A percentile compares a stretch with the other conserved stretches of the same genome.
Evolutionary conservation across 2,888 invertebrate genomes (phyloP).

Genomic region (Trachelus stipa): DNA sequence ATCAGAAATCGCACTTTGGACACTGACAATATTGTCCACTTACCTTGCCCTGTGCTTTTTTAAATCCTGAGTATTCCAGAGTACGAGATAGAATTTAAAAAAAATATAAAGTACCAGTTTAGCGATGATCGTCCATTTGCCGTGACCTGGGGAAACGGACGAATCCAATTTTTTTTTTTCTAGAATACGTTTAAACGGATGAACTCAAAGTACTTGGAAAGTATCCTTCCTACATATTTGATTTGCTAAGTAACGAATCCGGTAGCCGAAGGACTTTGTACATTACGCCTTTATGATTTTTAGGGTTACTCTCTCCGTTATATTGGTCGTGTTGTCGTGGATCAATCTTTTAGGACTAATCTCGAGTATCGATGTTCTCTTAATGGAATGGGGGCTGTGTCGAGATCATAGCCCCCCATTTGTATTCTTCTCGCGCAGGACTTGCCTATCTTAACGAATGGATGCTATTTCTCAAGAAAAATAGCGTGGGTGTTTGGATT

Average conservation of each 20-base stretch:
- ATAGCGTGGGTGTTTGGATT: neutral
- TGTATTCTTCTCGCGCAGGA: neutral
- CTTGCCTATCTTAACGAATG: neutral
- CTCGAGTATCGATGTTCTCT: neutral
- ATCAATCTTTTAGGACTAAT: neutral
- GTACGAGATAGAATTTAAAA: neutral
- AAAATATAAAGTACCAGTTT: neutral
- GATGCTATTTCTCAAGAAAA: neutral
- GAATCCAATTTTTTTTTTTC: neutral
- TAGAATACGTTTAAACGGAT: neutral
- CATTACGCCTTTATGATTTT: neutral
- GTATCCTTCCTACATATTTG: slow-evolving; percentile 6
- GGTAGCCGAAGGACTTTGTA: neutral
- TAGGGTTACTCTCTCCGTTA: neutral
- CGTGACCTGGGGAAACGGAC: neutral
- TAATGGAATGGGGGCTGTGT: neutral
- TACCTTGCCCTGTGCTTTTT: neutral
- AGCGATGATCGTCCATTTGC: neutral
- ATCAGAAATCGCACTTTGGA: neutral
- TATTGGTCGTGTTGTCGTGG: neutral
- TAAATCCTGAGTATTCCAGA: neutral
- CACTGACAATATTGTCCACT: neutral
- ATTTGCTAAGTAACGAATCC: slow-evolving; percentile 5
- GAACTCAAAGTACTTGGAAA: neutral
- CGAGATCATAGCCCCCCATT: neutral